A percentile compares a stretch with the other conserved stretches of the same genome.
These are phyloP conservation scores for Oryctes rhinoceros DNA, from an alignment of 1,140 invertebrate genomes.

Conservation along the genomic window DNA sequence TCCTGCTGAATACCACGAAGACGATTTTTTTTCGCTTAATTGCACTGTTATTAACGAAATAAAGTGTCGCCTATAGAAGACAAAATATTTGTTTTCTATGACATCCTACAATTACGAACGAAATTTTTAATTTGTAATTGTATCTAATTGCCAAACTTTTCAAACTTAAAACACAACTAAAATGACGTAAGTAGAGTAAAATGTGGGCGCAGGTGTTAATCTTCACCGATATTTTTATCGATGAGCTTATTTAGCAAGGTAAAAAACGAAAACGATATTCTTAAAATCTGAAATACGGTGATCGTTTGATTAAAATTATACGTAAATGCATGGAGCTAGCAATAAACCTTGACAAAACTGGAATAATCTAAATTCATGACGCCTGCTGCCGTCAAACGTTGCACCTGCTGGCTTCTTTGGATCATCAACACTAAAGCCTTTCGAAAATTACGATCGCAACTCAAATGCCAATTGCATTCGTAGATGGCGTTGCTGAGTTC, in stretches of 20 bases:
- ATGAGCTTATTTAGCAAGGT: not conserved
- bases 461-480: conserved; percentile 23
- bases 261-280: conserved; percentile 35
- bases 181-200: not conserved
- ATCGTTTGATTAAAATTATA: not conserved
- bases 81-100: not conserved
- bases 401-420: not conserved
- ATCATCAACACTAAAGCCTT: conserved; percentile 37
- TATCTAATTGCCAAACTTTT: not conserved
- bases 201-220: not conserved
- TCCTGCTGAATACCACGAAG: not conserved
- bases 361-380: conserved; percentile 8
- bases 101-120: not conserved
- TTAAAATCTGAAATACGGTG: not conserved
- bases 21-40: not conserved
- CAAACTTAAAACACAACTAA: too few relatives aligned
- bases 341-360: conserved; percentile 9
- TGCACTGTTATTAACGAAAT: not conserved
- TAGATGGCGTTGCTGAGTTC: not conserved
- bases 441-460: conserved; percentile 25
- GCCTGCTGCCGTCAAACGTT: conserved; percentile 14
- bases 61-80: not conserved
- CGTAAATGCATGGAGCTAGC: not conserved
- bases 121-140: conserved; percentile 1
- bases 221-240: not conserved